phyloP scores from a whole-genome alignment of 2,113 vertebrate species.

The Delphinus delphis region DNA sequence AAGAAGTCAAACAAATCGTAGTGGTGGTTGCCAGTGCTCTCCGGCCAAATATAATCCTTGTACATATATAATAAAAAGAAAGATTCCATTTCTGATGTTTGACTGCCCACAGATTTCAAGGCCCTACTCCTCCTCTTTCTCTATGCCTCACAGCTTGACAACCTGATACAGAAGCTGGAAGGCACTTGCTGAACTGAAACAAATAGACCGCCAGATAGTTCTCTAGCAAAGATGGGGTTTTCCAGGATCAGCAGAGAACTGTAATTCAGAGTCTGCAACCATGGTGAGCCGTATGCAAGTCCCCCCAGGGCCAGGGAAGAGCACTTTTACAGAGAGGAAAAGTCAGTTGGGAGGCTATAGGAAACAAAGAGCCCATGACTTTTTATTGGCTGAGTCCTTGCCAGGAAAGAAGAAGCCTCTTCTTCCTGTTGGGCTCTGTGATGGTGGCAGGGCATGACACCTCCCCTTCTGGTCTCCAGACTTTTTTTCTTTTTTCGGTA shows the following conservation, averaged over 20 bases:
- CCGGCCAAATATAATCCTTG: neutral
- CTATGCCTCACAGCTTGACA: neutral
- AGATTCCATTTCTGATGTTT: neutral
- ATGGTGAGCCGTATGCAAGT: neutral
- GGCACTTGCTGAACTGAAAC: neutral
- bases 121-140: neutral
- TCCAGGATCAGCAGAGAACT: neutral
- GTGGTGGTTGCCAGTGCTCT: neutral
- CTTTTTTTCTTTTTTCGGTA: fast-evolving
- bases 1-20: neutral
- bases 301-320: neutral
- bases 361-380: neutral
- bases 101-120: neutral
- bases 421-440: neutral
- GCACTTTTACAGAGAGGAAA: neutral
- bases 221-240: neutral
- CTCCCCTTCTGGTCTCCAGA: neutral
- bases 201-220: neutral
- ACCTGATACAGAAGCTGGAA: neutral
- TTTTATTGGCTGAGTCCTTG: neutral
- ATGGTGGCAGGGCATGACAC: neutral
- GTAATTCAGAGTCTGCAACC: neutral
- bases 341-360: neutral
- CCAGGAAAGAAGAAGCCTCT: neutral
- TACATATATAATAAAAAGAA: neutral